Percentiles rank a stretch among this genome's conserved stretches.
Conservation (phyloP, 2,113 vertebrate species). For the Thermophis baileyi region DNA sequence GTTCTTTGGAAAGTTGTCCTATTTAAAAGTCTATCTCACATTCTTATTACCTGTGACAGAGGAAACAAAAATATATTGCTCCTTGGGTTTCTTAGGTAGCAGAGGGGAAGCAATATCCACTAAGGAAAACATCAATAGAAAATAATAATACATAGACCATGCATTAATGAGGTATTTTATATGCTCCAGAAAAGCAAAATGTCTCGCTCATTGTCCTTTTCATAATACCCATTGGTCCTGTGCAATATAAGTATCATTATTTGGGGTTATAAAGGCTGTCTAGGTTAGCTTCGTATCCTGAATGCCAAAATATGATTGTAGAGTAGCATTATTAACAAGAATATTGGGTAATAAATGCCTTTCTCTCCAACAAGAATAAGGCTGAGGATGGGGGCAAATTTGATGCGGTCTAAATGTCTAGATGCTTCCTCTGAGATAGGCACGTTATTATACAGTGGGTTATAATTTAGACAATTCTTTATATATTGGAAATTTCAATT, state of each 20-base stretch:
- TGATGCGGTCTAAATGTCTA: not conserved
- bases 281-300: not conserved
- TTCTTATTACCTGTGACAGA: conserved; percentile 10
- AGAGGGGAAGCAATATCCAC: not conserved
- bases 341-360: not conserved
- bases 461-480: not conserved
- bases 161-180: not conserved
- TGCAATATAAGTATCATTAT: not conserved
- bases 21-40: conserved; percentile 21
- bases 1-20: not conserved
- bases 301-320: not conserved
- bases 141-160: not conserved
- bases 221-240: not conserved
- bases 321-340: not conserved
- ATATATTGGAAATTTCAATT: not conserved
- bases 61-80: conserved; percentile 5
- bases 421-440: not conserved
- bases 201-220: not conserved
- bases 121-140: not conserved
- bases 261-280: not conserved
- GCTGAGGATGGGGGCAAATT: not conserved
- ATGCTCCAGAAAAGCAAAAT: not conserved
- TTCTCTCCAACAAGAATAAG: not conserved
- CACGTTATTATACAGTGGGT: not conserved
- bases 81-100: not conserved